These are phyloP conservation scores for Hippocampus barbouri DNA, from an alignment of 2,113 vertebrate species.

Conservation along the genomic window DNA sequence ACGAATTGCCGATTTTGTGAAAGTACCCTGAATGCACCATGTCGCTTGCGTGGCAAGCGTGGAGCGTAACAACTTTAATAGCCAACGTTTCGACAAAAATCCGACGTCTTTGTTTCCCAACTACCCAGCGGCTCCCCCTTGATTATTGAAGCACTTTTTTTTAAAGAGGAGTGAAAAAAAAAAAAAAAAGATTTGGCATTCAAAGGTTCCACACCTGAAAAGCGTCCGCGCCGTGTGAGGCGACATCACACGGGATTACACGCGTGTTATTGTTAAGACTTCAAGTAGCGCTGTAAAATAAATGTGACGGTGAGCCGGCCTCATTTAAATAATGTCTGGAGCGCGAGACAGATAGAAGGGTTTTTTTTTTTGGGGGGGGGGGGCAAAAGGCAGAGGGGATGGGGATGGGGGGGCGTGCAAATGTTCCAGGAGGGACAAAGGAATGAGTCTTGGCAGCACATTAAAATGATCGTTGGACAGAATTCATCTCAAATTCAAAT, in stretches of 20 bases:
- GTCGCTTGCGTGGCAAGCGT: no score
- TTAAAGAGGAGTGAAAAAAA: neutral
- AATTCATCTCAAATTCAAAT: constrained; percentile 15
- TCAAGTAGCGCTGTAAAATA: constrained; percentile 63
- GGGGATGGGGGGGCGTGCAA: constrained; percentile 4
- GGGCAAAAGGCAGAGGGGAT: neutral
- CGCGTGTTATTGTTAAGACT: constrained; percentile 47
- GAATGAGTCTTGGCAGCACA: constrained; percentile 34
- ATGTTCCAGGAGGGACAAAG: constrained; percentile 27
- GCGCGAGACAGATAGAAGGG: constrained; percentile 35
- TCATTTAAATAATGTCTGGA: constrained; percentile 66
- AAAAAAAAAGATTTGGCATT: constrained; percentile 44
- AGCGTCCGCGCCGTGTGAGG: constrained; percentile 33
- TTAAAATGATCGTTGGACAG: constrained; percentile 39
- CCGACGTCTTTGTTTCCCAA: constrained; percentile 23
- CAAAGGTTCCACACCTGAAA: constrained; percentile 62
- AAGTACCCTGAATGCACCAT: no score
- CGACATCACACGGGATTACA: constrained; percentile 61
- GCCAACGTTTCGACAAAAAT: constrained; percentile 42
- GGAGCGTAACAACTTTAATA: constrained; percentile 22
- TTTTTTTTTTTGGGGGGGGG: constrained; percentile 1
- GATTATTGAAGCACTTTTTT: neutral
- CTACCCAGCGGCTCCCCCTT: constrained; percentile 28
- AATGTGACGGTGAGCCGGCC: constrained; percentile 39
- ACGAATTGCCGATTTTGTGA: no score